phyloP scores from a whole-genome alignment of 2,888 invertebrate genomes.

The Seira sanloemensis region DNA sequence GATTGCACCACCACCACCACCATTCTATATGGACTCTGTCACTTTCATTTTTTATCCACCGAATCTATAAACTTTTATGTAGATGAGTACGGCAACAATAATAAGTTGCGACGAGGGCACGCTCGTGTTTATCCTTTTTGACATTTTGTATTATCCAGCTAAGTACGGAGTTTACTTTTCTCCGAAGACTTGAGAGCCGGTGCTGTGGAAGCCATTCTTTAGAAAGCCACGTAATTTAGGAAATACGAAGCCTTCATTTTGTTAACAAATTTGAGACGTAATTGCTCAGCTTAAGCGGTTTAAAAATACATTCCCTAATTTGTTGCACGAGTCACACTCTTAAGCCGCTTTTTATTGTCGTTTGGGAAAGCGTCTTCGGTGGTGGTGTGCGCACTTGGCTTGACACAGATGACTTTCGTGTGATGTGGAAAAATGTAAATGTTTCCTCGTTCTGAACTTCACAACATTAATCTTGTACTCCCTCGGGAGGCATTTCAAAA shows the following conservation, averaged over 20 bases:
- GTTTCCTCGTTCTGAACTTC: not conserved
- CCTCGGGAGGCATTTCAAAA: not conserved
- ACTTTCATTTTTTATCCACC: not conserved
- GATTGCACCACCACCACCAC: constrained; percentile 45
- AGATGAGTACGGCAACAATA: not conserved
- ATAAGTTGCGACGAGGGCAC: no score
- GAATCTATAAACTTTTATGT: constrained; percentile 5
- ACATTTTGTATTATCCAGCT: constrained; percentile 8
- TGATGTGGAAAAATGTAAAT: not conserved
- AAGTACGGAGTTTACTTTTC: not conserved
- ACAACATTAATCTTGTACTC: not conserved
- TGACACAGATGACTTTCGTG: not conserved
- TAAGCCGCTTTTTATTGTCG: no score
- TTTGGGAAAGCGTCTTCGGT: no score
- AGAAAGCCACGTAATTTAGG: not conserved
- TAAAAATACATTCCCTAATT: no score
- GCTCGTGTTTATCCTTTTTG: not conserved
- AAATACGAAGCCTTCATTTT: not conserved
- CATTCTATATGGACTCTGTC: constrained; percentile 19
- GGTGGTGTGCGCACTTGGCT: not conserved
- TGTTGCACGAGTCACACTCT: no score
- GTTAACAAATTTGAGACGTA: not conserved
- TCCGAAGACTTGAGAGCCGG: not conserved
- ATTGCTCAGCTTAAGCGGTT: no score
- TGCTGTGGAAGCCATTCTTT: not conserved